Evolutionary conservation across 2,113 vertebrate species (phyloP).

Genomic region (Pardalotus punctatus): DNA sequence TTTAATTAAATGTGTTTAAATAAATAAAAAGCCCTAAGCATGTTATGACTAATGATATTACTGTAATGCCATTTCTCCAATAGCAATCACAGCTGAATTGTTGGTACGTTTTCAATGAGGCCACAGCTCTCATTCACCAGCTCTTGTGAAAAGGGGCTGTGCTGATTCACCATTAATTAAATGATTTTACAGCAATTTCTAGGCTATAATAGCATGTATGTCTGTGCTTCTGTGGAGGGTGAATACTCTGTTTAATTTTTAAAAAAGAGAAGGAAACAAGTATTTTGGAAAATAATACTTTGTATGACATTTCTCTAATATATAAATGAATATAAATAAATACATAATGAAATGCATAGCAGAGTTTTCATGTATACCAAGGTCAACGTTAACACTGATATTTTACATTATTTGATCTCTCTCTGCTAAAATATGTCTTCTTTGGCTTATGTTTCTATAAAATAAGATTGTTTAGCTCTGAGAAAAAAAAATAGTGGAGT

Average conservation of each 20-base stretch:
- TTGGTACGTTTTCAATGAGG: background rate
- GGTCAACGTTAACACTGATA: background rate
- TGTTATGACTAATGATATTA: background rate
- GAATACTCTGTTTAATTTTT: background rate
- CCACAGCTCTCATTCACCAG: background rate
- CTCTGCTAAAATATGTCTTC: background rate
- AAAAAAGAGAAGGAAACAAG: background rate
- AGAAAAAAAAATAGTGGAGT: background rate
- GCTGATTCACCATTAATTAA: background rate
- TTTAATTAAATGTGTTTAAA: constrained; percentile 15
- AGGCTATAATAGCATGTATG: background rate
- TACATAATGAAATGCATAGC: background rate
- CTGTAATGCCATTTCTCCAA: background rate
- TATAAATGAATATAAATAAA: background rate
- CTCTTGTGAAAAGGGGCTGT: background rate
- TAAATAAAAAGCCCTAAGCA: background rate
- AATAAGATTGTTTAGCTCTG: background rate
- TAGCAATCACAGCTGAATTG: background rate
- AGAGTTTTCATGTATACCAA: background rate
- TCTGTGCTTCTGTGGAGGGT: too few species aligned
- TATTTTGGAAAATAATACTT: background rate
- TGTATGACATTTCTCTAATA: background rate
- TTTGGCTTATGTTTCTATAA: background rate
- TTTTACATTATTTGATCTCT: background rate
- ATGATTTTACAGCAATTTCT: background rate